Evolutionary conservation across 1,140 invertebrate species (phyloP), one percentile per base, ranked within the genome.

Genomic region (Bombus breviceps): DNA sequence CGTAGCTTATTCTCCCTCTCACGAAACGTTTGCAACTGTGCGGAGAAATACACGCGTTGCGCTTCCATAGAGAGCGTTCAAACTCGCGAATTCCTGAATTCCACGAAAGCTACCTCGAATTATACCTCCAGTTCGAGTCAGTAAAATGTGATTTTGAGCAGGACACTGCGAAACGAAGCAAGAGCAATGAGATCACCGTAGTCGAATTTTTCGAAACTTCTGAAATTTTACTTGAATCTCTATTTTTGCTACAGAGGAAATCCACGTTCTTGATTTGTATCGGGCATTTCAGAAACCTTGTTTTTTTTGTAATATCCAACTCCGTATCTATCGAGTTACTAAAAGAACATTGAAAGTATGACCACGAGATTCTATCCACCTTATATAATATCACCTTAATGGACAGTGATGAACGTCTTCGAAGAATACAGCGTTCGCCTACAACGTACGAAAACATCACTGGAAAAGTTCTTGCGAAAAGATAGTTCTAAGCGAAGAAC

Each of bases 81-180:
- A n/a, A 28, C 73, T 22, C 32, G 74, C 22, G 47, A 76, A 64
- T 64, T 77, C 28, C n/a, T 12, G 75, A 77, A 77, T 78, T 78
- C 28, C 75, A 57, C 28, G 57, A 28, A 77, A 22, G 13, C 22
- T n/a, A 59, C 28, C 57, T n/a, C 34, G 6, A 53, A 74, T 25
- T 32, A 32, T 28, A 8, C 6, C 32, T 9, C 2, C 2, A 1
- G 12, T 9, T 53, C 1, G 18, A 32, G 32, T 28, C 37, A 2
- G 47, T 39, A 59, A 59, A 77, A 28, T 62, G 53, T 41, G 37
- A 77, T 77, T 77, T 41, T 77, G 18, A 77, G 34, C 53, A 39
- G 39, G n/a, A 53, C 41, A 28, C 5, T 47, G 41, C 25, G 39
- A 32, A 18, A 53, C 32, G 73, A 74, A 53, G 18, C 22, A 13